These are phyloP conservation scores for Saguinus imperator DNA, from an alignment of 2,113 vertebrate genomes.

Conservation along the genomic window DNA sequence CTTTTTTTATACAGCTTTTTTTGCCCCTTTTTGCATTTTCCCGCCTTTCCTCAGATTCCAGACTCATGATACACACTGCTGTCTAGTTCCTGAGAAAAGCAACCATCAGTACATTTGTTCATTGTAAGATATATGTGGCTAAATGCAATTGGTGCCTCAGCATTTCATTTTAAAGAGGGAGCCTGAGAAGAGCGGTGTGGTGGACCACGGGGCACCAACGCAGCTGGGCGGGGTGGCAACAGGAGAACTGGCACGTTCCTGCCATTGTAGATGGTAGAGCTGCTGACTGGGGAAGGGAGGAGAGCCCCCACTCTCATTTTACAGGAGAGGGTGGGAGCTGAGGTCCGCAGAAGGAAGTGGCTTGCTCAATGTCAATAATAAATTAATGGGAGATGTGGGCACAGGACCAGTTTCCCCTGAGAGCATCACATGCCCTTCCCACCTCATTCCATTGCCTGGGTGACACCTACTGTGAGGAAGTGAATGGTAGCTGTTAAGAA, in stretches of 20 bases:
- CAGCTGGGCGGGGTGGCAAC: rapidly evolving
- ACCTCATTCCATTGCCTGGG: neutral
- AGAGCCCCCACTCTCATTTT: neutral
- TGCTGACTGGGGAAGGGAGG: neutral
- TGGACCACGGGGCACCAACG: rapidly evolving
- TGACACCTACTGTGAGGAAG: neutral
- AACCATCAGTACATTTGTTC: too few species aligned
- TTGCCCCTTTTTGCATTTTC: neutral
- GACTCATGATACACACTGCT: neutral
- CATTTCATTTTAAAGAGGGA: neutral
- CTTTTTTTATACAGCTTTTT: too few species aligned
- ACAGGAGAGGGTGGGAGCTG: neutral
- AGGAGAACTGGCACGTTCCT: rapidly evolving
- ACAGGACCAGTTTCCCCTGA: neutral
- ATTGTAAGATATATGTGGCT: rapidly evolving
- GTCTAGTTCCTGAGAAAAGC: neutral
- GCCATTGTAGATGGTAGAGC: too few species aligned
- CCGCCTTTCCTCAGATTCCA: neutral
- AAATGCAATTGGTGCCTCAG: neutral
- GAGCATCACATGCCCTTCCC: neutral
- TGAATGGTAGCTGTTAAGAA: too few species aligned
- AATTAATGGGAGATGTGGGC: neutral
- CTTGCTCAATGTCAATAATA: neutral
- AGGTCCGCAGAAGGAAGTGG: neutral
- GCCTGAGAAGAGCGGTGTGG: neutral